Evolutionary conservation across 2,113 vertebrate genomes (phyloP).

Genomic region (Peromyscus californicus): DNA sequence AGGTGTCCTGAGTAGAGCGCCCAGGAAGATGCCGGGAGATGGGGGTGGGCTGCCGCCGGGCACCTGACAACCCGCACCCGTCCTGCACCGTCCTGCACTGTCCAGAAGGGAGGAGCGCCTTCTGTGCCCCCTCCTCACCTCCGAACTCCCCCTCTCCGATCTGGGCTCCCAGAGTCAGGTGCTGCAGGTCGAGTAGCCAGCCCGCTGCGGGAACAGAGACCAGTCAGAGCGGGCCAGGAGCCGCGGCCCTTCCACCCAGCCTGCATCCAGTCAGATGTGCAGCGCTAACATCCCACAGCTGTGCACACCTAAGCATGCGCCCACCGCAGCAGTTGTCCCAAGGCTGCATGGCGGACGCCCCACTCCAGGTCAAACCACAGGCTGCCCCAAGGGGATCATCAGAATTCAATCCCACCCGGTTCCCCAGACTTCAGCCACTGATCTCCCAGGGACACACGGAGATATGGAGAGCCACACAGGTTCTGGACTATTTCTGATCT

Average conservation of each 20-base stretch:
- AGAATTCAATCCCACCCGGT: neutral
- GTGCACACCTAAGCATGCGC: no score
- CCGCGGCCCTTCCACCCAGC: neutral
- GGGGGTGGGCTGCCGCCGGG: fast-evolving
- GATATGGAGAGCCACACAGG: no score
- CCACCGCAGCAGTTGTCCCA: neutral
- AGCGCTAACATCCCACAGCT: neutral
- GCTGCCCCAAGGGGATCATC: neutral
- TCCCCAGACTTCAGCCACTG: neutral
- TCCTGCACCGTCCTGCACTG: fast-evolving
- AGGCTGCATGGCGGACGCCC: neutral
- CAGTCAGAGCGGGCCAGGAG: fast-evolving
- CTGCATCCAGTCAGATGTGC: neutral
- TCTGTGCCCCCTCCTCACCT: conserved; percentile 85
- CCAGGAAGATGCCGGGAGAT: neutral
- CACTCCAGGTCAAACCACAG: neutral
- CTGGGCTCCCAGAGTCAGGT: conserved; percentile 89
- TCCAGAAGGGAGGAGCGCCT: no score
- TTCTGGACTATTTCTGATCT: neutral
- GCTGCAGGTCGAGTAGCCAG: conserved; percentile 93
- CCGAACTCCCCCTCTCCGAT: conserved; percentile 96
- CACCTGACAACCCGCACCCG: fast-evolving
- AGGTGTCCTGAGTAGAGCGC: neutral
- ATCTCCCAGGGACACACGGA: no score
- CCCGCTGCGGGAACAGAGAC: conserved; percentile 87